Percentiles rank a stretch among this genome's conserved stretches.
Evolutionary conservation across 2,797 vertebrate species (phyloP).

Genomic region (Urosaurus nigricauda): DNA sequence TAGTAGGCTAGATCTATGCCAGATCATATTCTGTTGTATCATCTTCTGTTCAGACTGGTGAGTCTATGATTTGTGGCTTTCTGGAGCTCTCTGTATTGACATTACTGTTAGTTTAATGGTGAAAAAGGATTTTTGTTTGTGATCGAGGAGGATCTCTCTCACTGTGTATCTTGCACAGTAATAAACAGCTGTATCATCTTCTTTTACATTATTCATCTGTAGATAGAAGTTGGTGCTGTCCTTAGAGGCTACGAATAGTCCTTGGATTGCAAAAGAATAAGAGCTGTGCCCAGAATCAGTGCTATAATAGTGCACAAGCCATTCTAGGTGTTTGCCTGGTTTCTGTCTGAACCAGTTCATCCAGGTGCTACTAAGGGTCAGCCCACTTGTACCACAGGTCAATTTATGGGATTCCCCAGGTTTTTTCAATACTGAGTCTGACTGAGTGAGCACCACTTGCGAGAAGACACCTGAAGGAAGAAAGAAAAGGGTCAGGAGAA

Average conservation of each 20-base stretch:
- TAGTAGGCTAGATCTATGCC: too few relatives aligned
- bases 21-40: too few relatives aligned
- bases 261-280: not conserved
- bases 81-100: too few relatives aligned
- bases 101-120: too few relatives aligned
- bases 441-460: not conserved
- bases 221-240: not conserved
- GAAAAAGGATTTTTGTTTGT: not conserved
- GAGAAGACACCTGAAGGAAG: not conserved
- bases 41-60: too few relatives aligned
- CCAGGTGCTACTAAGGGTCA: not conserved
- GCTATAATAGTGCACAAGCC: not conserved
- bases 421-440: not conserved
- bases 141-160: not conserved
- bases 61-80: too few relatives aligned
- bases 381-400: not conserved
- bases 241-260: not conserved
- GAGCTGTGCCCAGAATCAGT: not conserved
- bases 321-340: not conserved
- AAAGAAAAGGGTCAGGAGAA: not conserved
- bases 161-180: not conserved
- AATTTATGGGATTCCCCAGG: not conserved
- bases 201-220: not conserved
- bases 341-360: slow-evolving; percentile 4
- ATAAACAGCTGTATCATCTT: not conserved